Base-by-base conservation (phyloP, 1,140 invertebrate genomes). In the Drosophila erecta region DNA sequence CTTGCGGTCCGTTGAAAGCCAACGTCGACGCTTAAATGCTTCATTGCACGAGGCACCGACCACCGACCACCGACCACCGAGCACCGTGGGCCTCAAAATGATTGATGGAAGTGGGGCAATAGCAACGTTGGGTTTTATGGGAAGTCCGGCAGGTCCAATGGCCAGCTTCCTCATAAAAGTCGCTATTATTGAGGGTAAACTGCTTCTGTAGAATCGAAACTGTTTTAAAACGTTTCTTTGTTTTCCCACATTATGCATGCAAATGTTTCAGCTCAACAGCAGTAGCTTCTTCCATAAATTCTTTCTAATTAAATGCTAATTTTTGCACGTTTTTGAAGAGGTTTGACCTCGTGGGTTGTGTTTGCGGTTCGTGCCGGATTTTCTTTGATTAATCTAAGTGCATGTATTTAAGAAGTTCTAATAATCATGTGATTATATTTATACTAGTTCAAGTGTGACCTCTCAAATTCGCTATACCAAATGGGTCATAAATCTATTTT, bases 1-100 rank as follows among this genome's bases (percentile, higher is more conserved):
- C 46, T 64, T 69, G 59, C 59, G 40, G 53, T 40, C 54, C 69
- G 79, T 65, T 85, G 77, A 79, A 85, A 80, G 72, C 81, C 53
- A 76, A 67, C 71, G 67, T 80, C 67, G 71, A 73, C 80, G 76
- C 73, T 66, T 69, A 77, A 77, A 80, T 65, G 84, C 84, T 74
- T 30, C 76, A 80, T 71, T 77, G 76, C 69, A 64, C 64, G 62
- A 51, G 35, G 41, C 44, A 76, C 51, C 51, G 43, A 53, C 41
- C 46, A 69, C 66, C 12, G 49, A 17, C 17, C 17, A 17, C 17
- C 17, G 17, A 17, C 37, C 44, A 76, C 51, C 51, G 43, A 53
- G 46, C 46, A 69, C 66, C 12, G 49, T 67, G 66, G 65, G 47
- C 37, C 11, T 8, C n/a, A 30, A 43, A 43, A 2, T 67, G 59